phyloP scores from a whole-genome alignment of 2,113 vertebrate species.

The Trogon melanurus region DNA sequence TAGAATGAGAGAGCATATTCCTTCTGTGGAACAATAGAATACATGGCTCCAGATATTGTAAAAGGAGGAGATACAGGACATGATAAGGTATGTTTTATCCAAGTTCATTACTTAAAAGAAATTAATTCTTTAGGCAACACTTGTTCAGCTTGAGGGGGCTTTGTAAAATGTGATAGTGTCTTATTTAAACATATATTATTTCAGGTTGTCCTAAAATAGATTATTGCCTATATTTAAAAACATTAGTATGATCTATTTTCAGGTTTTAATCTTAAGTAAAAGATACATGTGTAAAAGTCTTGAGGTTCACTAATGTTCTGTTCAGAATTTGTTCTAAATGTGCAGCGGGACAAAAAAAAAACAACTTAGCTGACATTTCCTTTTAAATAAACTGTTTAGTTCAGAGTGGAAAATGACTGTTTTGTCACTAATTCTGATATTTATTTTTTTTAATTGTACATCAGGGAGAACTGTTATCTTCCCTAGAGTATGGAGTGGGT shows the following conservation, averaged over 20 bases:
- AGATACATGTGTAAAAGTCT: neutral
- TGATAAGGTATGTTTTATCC: slow-evolving; percentile 86
- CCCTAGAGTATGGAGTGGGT: neutral
- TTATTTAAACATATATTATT: neutral
- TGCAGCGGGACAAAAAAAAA: neutral
- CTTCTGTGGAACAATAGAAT: slow-evolving; percentile 97
- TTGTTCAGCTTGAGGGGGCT: neutral
- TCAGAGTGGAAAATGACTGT: neutral
- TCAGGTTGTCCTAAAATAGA: neutral
- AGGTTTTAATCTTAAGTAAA: neutral
- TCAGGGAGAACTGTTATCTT: neutral
- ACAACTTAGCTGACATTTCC: neutral
- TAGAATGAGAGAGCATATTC: slow-evolving; percentile 94
- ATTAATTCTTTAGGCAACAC: neutral
- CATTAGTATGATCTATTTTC: neutral
- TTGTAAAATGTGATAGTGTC: neutral
- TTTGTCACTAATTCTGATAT: neutral
- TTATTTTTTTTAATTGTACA: neutral
- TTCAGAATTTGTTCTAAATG: neutral
- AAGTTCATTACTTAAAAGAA: neutral
- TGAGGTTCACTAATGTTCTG: neutral
- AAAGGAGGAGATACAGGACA: slow-evolving; percentile 93
- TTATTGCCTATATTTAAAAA: neutral
- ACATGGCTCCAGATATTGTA: slow-evolving; percentile 98
- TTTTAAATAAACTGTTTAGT: neutral